These are phyloP conservation scores for Hirtodrosophila confusa DNA, from an alignment of 2,888 invertebrate genomes.

Conservation along the genomic window DNA sequence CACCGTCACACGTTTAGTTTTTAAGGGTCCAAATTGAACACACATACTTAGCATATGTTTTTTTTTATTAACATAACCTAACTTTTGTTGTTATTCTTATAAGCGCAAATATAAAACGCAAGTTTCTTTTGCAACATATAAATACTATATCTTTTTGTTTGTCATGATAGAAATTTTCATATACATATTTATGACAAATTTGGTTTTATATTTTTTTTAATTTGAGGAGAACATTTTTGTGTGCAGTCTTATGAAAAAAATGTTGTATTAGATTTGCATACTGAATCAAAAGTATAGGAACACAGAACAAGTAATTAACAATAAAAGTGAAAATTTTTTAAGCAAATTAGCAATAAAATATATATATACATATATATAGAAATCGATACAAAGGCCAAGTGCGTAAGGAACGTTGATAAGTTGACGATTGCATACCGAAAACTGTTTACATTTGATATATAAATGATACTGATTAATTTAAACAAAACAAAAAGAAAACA, in stretches of 20 bases:
- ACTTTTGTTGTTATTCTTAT: slow-evolving; percentile 21
- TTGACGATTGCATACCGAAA: slow-evolving; percentile 49
- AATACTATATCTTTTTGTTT: slow-evolving; percentile 4
- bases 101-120: slow-evolving; percentile 19
- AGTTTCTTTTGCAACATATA: slow-evolving; percentile 32
- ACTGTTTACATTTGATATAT: slow-evolving; percentile 71
- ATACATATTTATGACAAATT: not conserved
- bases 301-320: slow-evolving; percentile 40
- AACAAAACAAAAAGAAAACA: slow-evolving; percentile 17
- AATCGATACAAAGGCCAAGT: slow-evolving; percentile 48
- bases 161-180: slow-evolving; percentile 17
- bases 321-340: slow-evolving; percentile 67
- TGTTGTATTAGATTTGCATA: slow-evolving; percentile 31
- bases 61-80: slow-evolving; percentile 6
- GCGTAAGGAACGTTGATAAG: slow-evolving; percentile 48
- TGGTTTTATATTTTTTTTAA: slow-evolving; percentile 4
- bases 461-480: slow-evolving; percentile 43
- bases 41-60: not conserved
- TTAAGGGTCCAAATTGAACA: slow-evolving; percentile 42
- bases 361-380: slow-evolving; percentile 45
- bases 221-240: slow-evolving; percentile 6
- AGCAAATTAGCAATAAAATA: slow-evolving; percentile 64
- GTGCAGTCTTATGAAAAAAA: slow-evolving; percentile 16
- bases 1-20: slow-evolving; percentile 34
- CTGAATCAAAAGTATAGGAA: slow-evolving; percentile 39